Base-by-base conservation (phyloP, 2,113 vertebrate species). In the Atlantisia rogersi region DNA sequence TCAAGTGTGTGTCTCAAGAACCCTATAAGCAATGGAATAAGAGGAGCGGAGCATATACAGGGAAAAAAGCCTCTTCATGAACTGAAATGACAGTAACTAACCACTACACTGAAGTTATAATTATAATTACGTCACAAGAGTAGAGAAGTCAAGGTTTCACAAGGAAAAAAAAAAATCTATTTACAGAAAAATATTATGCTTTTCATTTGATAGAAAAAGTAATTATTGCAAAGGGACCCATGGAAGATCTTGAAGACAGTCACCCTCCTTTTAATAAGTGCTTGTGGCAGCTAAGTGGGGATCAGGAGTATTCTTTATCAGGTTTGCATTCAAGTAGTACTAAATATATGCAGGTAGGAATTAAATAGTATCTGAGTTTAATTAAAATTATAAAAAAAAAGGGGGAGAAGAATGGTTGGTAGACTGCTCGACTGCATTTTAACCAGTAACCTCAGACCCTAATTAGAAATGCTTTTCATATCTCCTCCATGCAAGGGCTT, bases 401-500 rank as follows among this genome's bases (percentile, higher is more conserved):
- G 46, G 91, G 98, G 97, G 94, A 98, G 98, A 98, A 98, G 98
- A 98, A 98, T 98, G 97, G 97, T 96, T 98, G 98, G 98, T 98
- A 98, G 98, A 98, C 98, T 98, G 98, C 98, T 98, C 97, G 96
- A 97, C 98, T 98, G 98, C 98, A 98, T 99, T 99, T 99, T 98
- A 99, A 99, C 98, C 98, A 97, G 98, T 99, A 98, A 99, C 99
- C 98, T 98, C 98, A 97, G 98, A 99, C 98, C 98, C 99, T 99
- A 98, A 99, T 99, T 99, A 99, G 98, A 99, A 99, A 99, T 97
- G 98, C 98, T 98, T 98, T 97, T 99, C 99, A 98, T 99, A 99
- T 99, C 99, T 99, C 97, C 96, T 97, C 96, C 98, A 98, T 98
- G 98, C 99, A 99, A 98, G 97, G 97, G 98, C 98, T 98, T 99